These are phyloP conservation scores for Empis livida DNA, from an alignment of 2,888 invertebrate genomes.

Conservation along the genomic window DNA sequence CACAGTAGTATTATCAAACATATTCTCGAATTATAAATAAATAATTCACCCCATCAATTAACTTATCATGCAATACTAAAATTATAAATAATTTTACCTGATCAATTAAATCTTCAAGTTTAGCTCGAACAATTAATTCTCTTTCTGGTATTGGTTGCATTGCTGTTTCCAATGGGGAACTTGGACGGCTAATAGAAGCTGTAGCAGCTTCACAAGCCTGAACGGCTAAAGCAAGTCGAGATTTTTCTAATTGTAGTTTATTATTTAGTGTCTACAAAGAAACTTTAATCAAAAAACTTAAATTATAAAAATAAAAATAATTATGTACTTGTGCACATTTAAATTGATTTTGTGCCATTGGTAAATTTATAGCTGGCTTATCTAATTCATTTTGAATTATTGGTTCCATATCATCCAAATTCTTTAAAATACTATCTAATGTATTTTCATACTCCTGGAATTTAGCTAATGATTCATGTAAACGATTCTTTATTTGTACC, in stretches of 20 bases:
- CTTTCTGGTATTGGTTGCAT: slow-evolving; percentile 73
- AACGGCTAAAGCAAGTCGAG: slow-evolving; percentile 70
- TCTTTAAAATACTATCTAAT: slow-evolving; percentile 68
- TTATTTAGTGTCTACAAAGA: slow-evolving; percentile 52
- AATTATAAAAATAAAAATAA: background rate
- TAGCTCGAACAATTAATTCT: slow-evolving; percentile 70
- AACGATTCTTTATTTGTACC: slow-evolving; percentile 75
- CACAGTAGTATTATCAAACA: too few relatives aligned
- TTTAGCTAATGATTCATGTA: slow-evolving; percentile 77
- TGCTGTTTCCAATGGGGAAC: slow-evolving; percentile 75
- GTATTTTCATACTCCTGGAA: slow-evolving; percentile 91
- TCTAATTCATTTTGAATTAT: slow-evolving; percentile 60
- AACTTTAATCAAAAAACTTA: slow-evolving; percentile 3
- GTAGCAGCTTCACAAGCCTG: slow-evolving; percentile 90
- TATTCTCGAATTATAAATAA: too few relatives aligned
- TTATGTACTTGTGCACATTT: slow-evolving; percentile 50
- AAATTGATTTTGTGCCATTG: slow-evolving; percentile 56
- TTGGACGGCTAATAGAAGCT: slow-evolving; percentile 79
- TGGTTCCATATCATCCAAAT: slow-evolving; percentile 67
- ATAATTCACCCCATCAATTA: too few relatives aligned
- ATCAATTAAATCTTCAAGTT: slow-evolving; percentile 83
- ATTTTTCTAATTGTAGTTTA: slow-evolving; percentile 79
- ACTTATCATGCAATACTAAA: background rate
- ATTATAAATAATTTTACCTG: slow-evolving; percentile 48
- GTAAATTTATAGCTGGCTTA: slow-evolving; percentile 58